phyloP scores from a whole-genome alignment of 1,140 invertebrate genomes.

The Drosophila nasuta region DNA sequence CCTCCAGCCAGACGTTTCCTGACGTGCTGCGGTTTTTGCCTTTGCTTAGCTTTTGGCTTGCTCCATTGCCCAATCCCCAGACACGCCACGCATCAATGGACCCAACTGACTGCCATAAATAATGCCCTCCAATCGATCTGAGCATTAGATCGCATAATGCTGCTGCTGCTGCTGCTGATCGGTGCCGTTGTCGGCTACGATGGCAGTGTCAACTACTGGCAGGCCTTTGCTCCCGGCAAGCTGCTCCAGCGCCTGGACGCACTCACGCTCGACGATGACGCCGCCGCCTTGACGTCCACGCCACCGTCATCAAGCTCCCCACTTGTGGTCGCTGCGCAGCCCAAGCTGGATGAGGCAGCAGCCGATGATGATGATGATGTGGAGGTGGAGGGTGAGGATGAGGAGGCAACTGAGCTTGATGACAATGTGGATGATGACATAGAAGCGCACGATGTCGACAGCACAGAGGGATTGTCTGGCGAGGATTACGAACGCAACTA shows the following conservation, averaged over 20 bases:
- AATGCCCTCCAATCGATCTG: background rate
- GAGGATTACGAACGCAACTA: conserved; percentile 77
- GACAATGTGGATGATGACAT: conserved; percentile 9
- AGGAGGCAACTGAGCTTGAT: conserved; percentile 14
- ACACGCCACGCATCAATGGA: conserved; percentile 37
- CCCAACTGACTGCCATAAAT: conserved; percentile 29
- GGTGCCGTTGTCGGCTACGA: conserved; percentile 52
- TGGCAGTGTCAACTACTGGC: conserved; percentile 66
- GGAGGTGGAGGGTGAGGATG: conserved; percentile 6
- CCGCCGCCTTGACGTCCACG: conserved; percentile 7
- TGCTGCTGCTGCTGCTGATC: conserved; percentile 49
- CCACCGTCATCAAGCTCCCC: background rate
- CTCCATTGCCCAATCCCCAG: conserved; percentile 43
- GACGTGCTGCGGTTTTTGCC: conserved; percentile 55
- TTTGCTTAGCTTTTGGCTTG: conserved; percentile 1
- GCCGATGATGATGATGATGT: conserved; percentile 16
- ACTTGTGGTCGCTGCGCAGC: conserved; percentile 27
- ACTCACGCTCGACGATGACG: conserved; percentile 30
- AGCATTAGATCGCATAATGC: conserved; percentile 34
- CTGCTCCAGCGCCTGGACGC: conserved; percentile 63
- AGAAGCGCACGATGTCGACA: conserved; percentile 15
- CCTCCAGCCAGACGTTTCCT: conserved; percentile 55
- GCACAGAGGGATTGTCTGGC: conserved; percentile 53
- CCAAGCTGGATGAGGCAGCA: conserved; percentile 34
- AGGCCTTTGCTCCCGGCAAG: conserved; percentile 70